phyloP scores from a whole-genome alignment of 1,140 invertebrate genomes.

The Oedothorax gibbosus region DNA sequence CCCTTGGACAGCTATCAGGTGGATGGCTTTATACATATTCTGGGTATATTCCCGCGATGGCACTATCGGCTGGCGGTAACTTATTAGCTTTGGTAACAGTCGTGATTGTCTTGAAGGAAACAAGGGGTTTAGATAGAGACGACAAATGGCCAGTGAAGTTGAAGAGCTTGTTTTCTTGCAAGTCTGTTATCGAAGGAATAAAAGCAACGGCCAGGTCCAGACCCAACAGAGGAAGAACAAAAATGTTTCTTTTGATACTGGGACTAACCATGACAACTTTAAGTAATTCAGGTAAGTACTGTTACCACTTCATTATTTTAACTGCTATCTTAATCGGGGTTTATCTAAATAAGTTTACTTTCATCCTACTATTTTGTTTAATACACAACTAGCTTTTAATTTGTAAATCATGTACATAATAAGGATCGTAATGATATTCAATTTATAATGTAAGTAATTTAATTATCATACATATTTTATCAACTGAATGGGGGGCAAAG shows the following conservation, averaged over 20 bases:
- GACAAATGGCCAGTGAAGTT: constrained; percentile 9
- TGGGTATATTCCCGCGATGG: not conserved
- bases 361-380: too few species aligned
- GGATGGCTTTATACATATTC: not conserved
- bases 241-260: constrained; percentile 28
- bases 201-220: constrained; percentile 23
- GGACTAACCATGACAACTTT: constrained; percentile 21
- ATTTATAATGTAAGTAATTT: too few species aligned
- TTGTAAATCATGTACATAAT: too few species aligned
- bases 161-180: not conserved
- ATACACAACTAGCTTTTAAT: too few species aligned
- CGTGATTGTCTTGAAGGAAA: constrained; percentile 31
- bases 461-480: too few species aligned
- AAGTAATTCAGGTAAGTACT: constrained; percentile 28
- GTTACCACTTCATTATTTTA: too few species aligned
- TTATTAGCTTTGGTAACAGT: constrained; percentile 13
- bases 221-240: constrained; percentile 30
- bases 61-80: not conserved
- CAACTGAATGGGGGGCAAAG: too few species aligned
- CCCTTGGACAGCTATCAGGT: constrained; percentile 22
- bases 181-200: constrained; percentile 2
- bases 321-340: too few species aligned
- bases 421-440: too few species aligned
- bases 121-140: constrained; percentile 28
- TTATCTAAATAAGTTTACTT: too few species aligned